Evolutionary conservation across 2,888 invertebrate species (phyloP).

Genomic region (Entomobrya proxima): DNA sequence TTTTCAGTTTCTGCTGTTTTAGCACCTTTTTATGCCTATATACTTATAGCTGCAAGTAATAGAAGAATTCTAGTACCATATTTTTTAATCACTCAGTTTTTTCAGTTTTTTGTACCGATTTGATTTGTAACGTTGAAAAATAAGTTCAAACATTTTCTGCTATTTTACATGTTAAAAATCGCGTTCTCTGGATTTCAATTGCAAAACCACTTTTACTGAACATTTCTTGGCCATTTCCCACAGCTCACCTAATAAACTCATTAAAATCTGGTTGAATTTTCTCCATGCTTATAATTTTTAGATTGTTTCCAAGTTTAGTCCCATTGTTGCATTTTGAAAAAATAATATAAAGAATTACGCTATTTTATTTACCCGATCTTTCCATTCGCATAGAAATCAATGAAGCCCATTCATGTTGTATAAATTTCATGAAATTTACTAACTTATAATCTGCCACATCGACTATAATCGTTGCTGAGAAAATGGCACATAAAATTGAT

Average conservation of each 20-base stretch:
- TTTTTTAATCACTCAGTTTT: conserved; percentile 20
- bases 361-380: background rate
- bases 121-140: conserved; percentile 51
- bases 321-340: conserved; percentile 45
- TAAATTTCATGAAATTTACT: background rate
- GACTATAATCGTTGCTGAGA: conserved; percentile 37
- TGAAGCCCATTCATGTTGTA: background rate
- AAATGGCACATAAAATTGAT: conserved; percentile 39
- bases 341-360: background rate
- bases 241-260: background rate
- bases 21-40: conserved; percentile 27
- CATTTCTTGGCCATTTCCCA: background rate
- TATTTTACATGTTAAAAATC: background rate
- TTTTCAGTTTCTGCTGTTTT: background rate
- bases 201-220: background rate
- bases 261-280: conserved; percentile 18
- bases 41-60: conserved; percentile 39
- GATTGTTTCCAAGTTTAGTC: conserved; percentile 38
- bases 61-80: background rate
- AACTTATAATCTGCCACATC: background rate
- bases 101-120: conserved; percentile 55
- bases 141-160: conserved; percentile 35
- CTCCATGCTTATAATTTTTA: background rate
- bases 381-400: background rate
- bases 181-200: background rate